Percentiles rank a stretch among this genome's conserved stretches.
phyloP scores from a whole-genome alignment of 2,113 vertebrate species.

The Pteronura brasiliensis region DNA sequence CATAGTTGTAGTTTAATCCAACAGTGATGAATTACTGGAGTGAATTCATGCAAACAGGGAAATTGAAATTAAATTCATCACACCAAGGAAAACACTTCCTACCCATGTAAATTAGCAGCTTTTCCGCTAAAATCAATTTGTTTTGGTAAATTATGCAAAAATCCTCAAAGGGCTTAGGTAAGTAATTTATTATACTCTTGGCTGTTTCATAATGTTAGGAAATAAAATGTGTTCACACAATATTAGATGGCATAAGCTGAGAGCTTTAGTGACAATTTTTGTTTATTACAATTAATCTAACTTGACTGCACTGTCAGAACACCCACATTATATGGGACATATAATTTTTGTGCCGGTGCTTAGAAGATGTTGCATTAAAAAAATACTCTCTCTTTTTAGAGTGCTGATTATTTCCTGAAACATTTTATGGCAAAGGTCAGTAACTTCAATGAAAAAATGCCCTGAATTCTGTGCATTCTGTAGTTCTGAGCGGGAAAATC shows the following conservation, averaged over 20 bases:
- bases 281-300: constrained; percentile 83
- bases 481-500: background rate
- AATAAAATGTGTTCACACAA: constrained; percentile 84
- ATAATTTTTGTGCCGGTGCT: constrained; percentile 58
- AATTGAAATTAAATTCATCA: constrained; percentile 88
- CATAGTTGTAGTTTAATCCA: constrained; percentile 80
- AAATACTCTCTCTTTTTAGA: constrained; percentile 16
- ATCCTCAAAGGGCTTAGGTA: constrained; percentile 84
- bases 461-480: background rate
- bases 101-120: constrained; percentile 84
- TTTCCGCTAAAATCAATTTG: constrained; percentile 87
- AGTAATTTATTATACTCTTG: constrained; percentile 85
- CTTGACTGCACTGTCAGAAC: constrained; percentile 73
- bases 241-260: constrained; percentile 80
- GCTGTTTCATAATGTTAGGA: constrained; percentile 82
- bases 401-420: constrained; percentile 50
- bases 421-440: constrained; percentile 46
- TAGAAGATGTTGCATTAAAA: constrained; percentile 12
- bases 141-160: constrained; percentile 88
- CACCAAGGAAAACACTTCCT: constrained; percentile 81
- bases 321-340: constrained; percentile 62
- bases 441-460: constrained; percentile 45
- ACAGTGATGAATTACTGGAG: constrained; percentile 84
- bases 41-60: constrained; percentile 83
- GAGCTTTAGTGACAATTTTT: constrained; percentile 82